Percentiles rank a stretch among this genome's conserved stretches.
Conservation (phyloP, 2,888 invertebrate species). For the Zootermopsis nevadensis region DNA sequence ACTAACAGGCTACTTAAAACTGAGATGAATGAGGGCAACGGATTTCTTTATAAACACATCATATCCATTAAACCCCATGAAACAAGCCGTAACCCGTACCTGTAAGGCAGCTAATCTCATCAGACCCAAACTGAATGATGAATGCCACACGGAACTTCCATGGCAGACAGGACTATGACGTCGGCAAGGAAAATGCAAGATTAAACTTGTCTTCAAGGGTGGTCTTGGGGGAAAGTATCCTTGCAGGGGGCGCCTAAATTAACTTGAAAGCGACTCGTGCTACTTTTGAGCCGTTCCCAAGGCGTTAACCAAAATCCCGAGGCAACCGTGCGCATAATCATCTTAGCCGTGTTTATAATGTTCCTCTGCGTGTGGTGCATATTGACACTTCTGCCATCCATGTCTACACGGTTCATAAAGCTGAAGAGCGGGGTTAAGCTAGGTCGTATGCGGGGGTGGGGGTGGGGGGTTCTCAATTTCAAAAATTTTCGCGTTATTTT, state of each 20-base stretch:
- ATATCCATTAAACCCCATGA: too few species aligned
- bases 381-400: background rate
- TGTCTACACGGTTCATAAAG: background rate
- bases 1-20: too few species aligned
- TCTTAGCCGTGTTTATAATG: constrained; percentile 23
- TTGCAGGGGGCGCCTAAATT: background rate
- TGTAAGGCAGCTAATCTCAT: too few species aligned
- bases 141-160: too few species aligned
- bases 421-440: background rate
- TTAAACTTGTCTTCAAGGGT: background rate
- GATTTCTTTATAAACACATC: too few species aligned
- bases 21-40: too few species aligned
- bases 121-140: too few species aligned
- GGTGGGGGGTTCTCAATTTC: background rate
- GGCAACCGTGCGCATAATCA: constrained; percentile 33
- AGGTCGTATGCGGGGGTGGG: too few species aligned
- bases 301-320: background rate
- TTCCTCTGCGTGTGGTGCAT: constrained; percentile 3
- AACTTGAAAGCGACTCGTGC: constrained; percentile 16
- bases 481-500: background rate
- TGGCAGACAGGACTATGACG: too few species aligned
- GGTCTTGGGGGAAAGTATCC: background rate
- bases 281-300: background rate
- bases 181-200: background rate
- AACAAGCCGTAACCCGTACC: too few species aligned